These are phyloP conservation scores for Anomalospiza imberbis DNA, from an alignment of 2,797 vertebrate species.

Conservation along the genomic window DNA sequence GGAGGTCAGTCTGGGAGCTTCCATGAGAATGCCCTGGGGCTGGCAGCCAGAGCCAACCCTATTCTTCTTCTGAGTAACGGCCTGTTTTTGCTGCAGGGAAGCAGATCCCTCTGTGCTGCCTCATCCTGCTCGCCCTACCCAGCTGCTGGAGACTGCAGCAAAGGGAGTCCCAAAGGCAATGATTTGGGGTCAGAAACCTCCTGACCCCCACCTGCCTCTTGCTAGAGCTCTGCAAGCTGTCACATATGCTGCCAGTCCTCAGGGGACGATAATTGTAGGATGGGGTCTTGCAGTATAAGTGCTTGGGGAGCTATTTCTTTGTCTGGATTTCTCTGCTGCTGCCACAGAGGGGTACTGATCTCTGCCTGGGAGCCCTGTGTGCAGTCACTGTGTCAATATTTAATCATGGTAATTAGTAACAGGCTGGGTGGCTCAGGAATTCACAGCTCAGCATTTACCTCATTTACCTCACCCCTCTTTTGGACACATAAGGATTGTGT, in stretches of 20 bases:
- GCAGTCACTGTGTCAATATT: constrained; percentile 56
- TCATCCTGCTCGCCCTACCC: fast-evolving
- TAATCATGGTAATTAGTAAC: constrained; percentile 52
- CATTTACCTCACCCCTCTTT: background rate
- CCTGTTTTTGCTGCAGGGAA: background rate
- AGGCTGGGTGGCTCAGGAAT: constrained; percentile 48
- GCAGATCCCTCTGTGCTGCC: background rate
- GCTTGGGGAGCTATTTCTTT: background rate
- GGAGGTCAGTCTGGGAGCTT: background rate
- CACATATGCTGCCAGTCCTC: background rate
- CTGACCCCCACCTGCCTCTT: background rate
- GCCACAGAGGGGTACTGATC: background rate
- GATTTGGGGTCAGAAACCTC: background rate
- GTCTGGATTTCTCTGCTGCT: background rate
- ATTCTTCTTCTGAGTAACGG: background rate
- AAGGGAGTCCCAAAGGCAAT: background rate
- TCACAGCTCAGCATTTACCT: constrained; percentile 38
- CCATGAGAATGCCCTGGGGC: background rate
- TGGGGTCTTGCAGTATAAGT: background rate
- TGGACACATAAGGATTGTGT: background rate
- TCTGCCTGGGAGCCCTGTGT: constrained; percentile 23
- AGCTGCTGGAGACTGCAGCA: background rate
- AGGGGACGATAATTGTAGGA: background rate
- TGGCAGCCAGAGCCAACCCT: background rate
- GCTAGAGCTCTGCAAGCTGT: background rate